Percentiles rank a stretch among this genome's conserved stretches.
phyloP scores from a whole-genome alignment of 2,888 invertebrate species.

The Tinea semifulvella region DNA sequence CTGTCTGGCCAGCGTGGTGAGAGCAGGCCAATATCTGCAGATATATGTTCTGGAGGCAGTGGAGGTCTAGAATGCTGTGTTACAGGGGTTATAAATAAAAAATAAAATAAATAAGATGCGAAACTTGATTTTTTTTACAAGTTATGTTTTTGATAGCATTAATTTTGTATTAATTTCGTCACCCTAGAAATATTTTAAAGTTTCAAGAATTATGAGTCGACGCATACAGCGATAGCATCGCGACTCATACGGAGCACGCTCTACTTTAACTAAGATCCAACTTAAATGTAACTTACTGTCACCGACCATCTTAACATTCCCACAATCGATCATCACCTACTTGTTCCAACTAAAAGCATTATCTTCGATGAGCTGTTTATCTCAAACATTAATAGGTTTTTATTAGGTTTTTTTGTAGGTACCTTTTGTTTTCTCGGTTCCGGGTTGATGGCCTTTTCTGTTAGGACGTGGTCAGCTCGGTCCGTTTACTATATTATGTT shows the following conservation, averaged over 20 bases:
- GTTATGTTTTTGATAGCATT: no score
- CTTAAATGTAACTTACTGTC: constrained; percentile 60
- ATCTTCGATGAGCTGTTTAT: constrained; percentile 46
- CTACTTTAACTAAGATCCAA: constrained; percentile 33
- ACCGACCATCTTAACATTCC: constrained; percentile 46
- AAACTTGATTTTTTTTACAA: no score
- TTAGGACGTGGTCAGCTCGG: background rate
- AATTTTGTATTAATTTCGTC: no score
- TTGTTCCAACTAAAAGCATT: constrained; percentile 55
- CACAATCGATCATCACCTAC: constrained; percentile 58
- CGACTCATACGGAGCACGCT: constrained; percentile 42
- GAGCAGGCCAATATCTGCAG: no score
- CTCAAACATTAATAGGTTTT: constrained; percentile 33
- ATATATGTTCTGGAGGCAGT: no score
- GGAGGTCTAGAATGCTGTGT: no score
- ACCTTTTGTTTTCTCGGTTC: constrained; percentile 18
- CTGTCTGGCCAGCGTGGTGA: no score
- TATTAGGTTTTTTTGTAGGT: constrained; percentile 23
- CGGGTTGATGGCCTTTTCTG: constrained; percentile 17
- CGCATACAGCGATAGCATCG: constrained; percentile 28
- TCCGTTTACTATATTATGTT: no score
- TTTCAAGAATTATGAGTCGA: constrained; percentile 18
- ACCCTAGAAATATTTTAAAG: no score
- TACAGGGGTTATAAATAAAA: no score
- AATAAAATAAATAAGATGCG: no score